A percentile compares a stretch with the other conserved stretches of the same genome.
These are phyloP conservation scores for Brachypteracias leptosomus DNA, from an alignment of 2,113 vertebrate species.

Conservation along the genomic window DNA sequence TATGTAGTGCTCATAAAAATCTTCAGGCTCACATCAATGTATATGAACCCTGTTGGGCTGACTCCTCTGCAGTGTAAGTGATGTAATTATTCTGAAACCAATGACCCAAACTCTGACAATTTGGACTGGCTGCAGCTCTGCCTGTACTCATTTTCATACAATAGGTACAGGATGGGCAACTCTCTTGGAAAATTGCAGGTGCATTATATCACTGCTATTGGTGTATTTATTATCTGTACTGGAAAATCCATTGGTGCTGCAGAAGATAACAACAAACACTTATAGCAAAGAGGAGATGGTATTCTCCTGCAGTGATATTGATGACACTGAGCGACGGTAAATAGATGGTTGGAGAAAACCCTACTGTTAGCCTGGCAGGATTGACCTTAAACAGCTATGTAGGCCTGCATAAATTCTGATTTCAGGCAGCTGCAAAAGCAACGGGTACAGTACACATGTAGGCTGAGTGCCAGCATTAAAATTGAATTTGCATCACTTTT, in stretches of 20 bases:
- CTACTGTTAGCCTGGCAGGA: neutral
- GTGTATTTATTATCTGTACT: neutral
- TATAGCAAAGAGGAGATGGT: neutral
- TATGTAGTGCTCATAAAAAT: neutral
- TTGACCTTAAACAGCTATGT: neutral
- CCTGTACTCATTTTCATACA: neutral
- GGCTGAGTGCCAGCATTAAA: neutral
- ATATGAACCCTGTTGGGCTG: neutral
- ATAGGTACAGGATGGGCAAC: neutral
- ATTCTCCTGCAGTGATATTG: neutral
- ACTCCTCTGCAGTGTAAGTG: neutral
- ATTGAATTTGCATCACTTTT: constrained; percentile 4
- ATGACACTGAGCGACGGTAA: neutral
- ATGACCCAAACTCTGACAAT: neutral
- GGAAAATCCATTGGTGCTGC: neutral
- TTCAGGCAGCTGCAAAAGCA: neutral
- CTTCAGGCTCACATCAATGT: neutral
- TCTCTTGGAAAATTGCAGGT: neutral
- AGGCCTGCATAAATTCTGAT: neutral
- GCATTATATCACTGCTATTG: neutral
- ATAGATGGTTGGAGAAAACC: neutral
- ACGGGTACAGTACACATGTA: neutral
- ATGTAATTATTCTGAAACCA: neutral
- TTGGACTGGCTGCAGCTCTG: neutral
- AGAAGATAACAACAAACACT: neutral